Base-by-base conservation (phyloP, 23 tunicate species). In the Corella eumyota region DNA sequence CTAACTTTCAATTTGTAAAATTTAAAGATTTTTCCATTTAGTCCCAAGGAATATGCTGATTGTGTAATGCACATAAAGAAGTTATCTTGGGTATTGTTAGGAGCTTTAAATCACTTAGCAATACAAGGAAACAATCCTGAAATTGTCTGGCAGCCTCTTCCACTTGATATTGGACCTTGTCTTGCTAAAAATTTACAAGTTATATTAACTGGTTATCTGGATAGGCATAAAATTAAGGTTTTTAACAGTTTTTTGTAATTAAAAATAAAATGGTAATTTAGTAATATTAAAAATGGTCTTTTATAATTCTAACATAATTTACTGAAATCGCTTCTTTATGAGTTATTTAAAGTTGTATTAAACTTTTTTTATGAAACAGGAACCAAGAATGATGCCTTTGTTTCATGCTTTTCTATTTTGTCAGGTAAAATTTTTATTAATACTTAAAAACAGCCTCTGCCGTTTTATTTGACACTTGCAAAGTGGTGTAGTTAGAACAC, bases 21-120 rank as follows among this genome's bases (percentile, higher is more conserved):
- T n/a, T n/a, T n/a, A n/a, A n/a, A n/a, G n/a, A n/a, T 15, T 15
- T 15, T 40, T 40, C 15, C n/a, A 11, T 70, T 4, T 30, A 83
- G 95, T 25, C 74, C 64, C 3, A 86, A 72, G 36, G 86, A 71
- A 47, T 76, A 67, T 56, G 24, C 22, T 48, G 95, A 86, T 17
- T 73, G 95, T 51, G 67, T 86, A 34, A 32, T 56, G 4, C 77
- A 73, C 55, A 40, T 86, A 11, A 65, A 58, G 36, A 65, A 78
- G 53, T 55, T 86, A 29, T 73, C 76, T 6, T 86, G 95, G 95
- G 30, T 86, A 15, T 52, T 86, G 36, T 67, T 86, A 5, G 95
- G 81, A 9, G 45, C 95, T 38, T 67, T 86, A 29, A 68, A 61
- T 22, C 81, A 74, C 28, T 50, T 86, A 6, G 76, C 52, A 0